Percentiles rank a stretch among this genome's conserved stretches.
These are phyloP conservation scores for Albula glossodonta DNA, from an alignment of 2,113 vertebrate genomes.

Conservation along the genomic window DNA sequence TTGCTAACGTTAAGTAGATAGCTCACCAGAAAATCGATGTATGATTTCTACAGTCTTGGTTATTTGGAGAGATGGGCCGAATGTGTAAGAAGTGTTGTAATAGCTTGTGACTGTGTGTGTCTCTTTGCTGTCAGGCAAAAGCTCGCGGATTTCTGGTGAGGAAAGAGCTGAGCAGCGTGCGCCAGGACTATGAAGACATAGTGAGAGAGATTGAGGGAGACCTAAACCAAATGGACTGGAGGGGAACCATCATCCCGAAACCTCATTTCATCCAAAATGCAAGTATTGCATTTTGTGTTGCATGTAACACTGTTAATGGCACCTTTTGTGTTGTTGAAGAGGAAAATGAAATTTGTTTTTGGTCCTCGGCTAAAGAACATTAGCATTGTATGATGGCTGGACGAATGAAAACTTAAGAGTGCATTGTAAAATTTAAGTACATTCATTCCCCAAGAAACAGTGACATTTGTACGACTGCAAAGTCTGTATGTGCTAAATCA, in stretches of 20 bases:
- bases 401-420: no score
- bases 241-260: slow-evolving; percentile 50
- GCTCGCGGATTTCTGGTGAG: slow-evolving; percentile 76
- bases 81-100: not conserved
- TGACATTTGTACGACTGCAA: no score
- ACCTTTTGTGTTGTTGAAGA: no score
- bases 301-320: not conserved
- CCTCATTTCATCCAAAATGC: slow-evolving; percentile 74
- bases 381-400: no score
- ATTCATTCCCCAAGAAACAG: no score
- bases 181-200: slow-evolving; percentile 74
- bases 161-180: slow-evolving; percentile 61
- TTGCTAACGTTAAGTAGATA: no score
- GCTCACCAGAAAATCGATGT: no score
- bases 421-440: no score
- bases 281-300: not conserved
- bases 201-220: slow-evolving; percentile 82
- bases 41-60: not conserved
- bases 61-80: not conserved
- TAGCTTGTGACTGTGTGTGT: not conserved
- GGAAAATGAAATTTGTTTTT: no score
- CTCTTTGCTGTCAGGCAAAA: slow-evolving; percentile 63
- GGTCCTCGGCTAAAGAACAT: no score
- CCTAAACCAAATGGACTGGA: slow-evolving; percentile 71
- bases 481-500: no score